phyloP scores from a whole-genome alignment of 2,113 vertebrate genomes.

The Colistium nudipinnis region DNA sequence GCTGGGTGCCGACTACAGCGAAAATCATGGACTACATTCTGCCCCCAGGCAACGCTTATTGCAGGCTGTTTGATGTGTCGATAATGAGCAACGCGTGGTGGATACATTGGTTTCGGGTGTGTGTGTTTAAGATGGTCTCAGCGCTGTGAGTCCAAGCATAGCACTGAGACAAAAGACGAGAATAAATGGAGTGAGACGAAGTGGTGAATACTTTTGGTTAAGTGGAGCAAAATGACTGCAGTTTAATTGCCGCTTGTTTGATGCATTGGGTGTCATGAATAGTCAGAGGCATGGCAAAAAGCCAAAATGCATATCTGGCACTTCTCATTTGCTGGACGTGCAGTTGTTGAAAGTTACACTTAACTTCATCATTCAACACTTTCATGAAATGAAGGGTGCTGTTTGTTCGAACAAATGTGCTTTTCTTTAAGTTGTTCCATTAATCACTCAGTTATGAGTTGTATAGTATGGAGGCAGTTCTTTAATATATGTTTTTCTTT shows the following conservation, averaged over 20 bases:
- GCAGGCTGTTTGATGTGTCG: slow-evolving; percentile 43
- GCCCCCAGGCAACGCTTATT: slow-evolving; percentile 42
- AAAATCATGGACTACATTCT: slow-evolving; percentile 39
- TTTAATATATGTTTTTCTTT: too few species aligned
- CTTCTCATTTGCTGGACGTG: slow-evolving; percentile 31
- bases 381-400: not conserved
- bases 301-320: too few species aligned
- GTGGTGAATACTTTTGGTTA: not conserved
- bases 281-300: slow-evolving; percentile 26
- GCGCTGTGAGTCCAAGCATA: too few species aligned
- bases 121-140: not conserved
- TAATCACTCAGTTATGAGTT: too few species aligned
- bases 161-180: not conserved
- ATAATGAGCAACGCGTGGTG: slow-evolving; percentile 44
- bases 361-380: slow-evolving; percentile 6
- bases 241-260: slow-evolving; percentile 41
- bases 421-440: not conserved
- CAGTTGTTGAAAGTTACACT: slow-evolving; percentile 10
- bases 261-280: slow-evolving; percentile 29
- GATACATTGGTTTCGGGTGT: not conserved
- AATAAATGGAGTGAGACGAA: slow-evolving; percentile 1
- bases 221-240: not conserved
- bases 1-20: slow-evolving; percentile 1
- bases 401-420: not conserved
- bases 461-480: too few species aligned